Conservation (phyloP, 2,113 vertebrate species). For the Melanotaenia duboulayi region DNA sequence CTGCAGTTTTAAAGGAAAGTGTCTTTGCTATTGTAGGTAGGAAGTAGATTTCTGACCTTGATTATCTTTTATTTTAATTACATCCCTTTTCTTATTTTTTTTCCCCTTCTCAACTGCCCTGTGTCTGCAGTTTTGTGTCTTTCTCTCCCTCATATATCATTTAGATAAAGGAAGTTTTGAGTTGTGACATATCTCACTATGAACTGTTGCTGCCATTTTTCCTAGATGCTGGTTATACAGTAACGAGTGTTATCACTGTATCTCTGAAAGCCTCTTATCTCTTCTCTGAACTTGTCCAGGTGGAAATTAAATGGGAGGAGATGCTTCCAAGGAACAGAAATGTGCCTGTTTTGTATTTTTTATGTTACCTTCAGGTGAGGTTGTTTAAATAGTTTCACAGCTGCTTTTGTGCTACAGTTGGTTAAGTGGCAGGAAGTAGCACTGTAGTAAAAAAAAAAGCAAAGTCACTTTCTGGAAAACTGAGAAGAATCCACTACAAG, state of each 20-base stretch:
- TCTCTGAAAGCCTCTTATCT: slow-evolving; percentile 13
- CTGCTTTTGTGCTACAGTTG: background rate
- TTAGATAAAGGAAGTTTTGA: slow-evolving; percentile 10
- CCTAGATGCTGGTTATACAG: slow-evolving; percentile 16
- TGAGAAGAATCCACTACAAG: background rate
- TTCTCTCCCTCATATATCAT: background rate
- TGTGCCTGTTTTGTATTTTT: background rate
- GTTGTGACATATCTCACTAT: background rate
- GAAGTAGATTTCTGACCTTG: slow-evolving; percentile 55
- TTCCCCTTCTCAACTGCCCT: background rate
- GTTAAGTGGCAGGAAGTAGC: background rate
- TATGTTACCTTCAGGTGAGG: background rate
- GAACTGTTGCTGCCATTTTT: slow-evolving; percentile 1
- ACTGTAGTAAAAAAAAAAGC: slow-evolving; percentile 10
- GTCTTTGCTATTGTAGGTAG: slow-evolving; percentile 22
- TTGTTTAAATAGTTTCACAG: background rate
- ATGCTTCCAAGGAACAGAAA: background rate
- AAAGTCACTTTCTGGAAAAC: background rate
- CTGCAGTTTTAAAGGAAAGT: slow-evolving; percentile 55
- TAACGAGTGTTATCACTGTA: slow-evolving; percentile 18
- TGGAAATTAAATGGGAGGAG: background rate
- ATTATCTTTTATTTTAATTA: slow-evolving; percentile 5
- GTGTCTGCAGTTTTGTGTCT: background rate
- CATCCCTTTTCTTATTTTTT: background rate
- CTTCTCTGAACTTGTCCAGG: background rate